These are phyloP conservation scores for Cecidostiba fungosa DNA, from an alignment of 2,888 invertebrate species.

Conservation along the genomic window DNA sequence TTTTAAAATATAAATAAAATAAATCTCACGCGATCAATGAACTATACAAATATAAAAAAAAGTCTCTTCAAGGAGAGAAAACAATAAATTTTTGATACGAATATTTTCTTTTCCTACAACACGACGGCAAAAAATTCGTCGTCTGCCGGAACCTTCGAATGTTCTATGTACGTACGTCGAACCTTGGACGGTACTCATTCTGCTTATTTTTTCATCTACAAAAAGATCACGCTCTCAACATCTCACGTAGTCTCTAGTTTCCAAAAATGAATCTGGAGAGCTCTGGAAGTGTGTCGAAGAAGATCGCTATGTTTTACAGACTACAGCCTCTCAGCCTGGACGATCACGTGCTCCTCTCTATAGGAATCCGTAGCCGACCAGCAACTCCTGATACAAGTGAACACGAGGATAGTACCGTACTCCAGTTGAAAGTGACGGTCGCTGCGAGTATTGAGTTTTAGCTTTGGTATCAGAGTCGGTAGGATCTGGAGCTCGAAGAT, in stretches of 20 bases:
- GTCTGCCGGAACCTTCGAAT: conserved; percentile 50
- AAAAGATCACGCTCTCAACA: conserved; percentile 45
- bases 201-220: conserved; percentile 50
- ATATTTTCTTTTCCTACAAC: conserved; percentile 9
- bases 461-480: conserved; percentile 88
- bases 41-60: conserved; percentile 30
- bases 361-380: conserved; percentile 88
- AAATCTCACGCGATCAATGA: background rate
- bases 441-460: conserved; percentile 82
- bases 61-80: conserved; percentile 22
- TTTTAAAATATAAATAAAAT: conserved; percentile 8
- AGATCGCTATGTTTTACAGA: conserved; percentile 56
- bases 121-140: conserved; percentile 10
- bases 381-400: conserved; percentile 92
- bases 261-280: conserved; percentile 32
- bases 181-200: conserved; percentile 72
- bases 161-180: conserved; percentile 63
- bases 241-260: conserved; percentile 32
- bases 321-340: conserved; percentile 86
- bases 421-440: conserved; percentile 83
- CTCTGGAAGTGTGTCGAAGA: conserved; percentile 35
- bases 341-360: conserved; percentile 87
- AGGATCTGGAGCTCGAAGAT: conserved; percentile 92
- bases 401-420: conserved; percentile 93
- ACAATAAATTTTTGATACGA: conserved; percentile 17